Evolutionary conservation across 1,140 invertebrate species (phyloP), one percentile per base, ranked within the genome.

Genomic region (Macrocentrus cingulum): DNA sequence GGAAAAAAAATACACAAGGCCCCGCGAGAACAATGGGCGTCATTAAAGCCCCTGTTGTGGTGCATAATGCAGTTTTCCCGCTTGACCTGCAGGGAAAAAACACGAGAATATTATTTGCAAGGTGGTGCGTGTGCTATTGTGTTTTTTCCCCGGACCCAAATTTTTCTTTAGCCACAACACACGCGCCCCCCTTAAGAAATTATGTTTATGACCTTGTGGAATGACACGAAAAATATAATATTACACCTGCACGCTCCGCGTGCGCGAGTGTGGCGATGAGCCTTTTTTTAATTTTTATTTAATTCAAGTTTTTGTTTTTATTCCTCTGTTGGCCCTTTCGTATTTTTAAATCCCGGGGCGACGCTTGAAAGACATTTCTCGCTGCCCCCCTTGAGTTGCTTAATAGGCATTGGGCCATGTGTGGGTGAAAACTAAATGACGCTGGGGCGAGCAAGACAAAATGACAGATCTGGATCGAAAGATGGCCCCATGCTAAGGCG

Each of bases 61-160:
- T 5, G 4, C 25, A 29, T 29, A 23, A 37, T 53, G 41, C 39
- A 46, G 36, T 39, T 60, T 60, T 51, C 59, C 50, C 54, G 20
- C 42, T 57, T 37, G 54, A 61, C 60, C 60, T 61, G 59, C 42
- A 29, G 11, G 50, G 23, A 36, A 39, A 39, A 49, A 29, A 23
- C 29, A 36, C 29, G 48, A 59, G 51, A 20, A 15, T 20, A 8
- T n/a, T 13, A 51, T 51, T 51, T 16, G 49, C 60, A 61, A 61
- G 60, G 60, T 61, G 60, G 32, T 13, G n/a, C n/a, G n/a, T n/a
- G n/a, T n/a, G n/a, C 54, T 46, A 61, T 61, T 61, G 46, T 60
- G 44, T 44, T 55, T 48, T 48, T 42, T 16, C 4, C 4, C 25
- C 15, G 8, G 36, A 4, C 36, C 15, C 36, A 13, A 39, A 39